Evolutionary conservation across 2,797 vertebrate species (phyloP), one percentile per base, ranked within the genome.

Genomic region (Scolopax bukidnonensis): DNA sequence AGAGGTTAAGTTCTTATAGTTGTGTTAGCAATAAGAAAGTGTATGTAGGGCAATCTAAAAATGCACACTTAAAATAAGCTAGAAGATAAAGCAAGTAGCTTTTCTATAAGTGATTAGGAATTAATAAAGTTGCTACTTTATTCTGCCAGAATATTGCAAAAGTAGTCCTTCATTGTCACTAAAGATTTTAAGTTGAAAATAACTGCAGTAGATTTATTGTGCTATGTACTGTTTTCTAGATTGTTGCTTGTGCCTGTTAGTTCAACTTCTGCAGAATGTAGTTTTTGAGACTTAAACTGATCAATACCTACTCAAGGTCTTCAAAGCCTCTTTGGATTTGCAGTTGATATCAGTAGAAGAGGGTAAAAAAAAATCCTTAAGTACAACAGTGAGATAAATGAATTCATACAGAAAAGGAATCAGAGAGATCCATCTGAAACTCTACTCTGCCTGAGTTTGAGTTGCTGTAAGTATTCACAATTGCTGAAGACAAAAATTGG

Each of bases 341-440:
- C 18, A 53, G 68, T 60, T 94, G 79, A 23, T 95, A 90, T 78
- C 54, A 64, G 74, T 86, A 70, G 91, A 94, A 89, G 36, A 90
- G 82, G 81, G 84, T 69, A 33, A 43, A 78, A 79, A 90, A 51
- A 89, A 77, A 15, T 5, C 10, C 21, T 75, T 60, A 84, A 91
- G 40, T 87, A 61, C 68, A 81, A 67, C 41, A 88, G 65, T 56
- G 90, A 91, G 95, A 96, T 91, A 94, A 84, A 96, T 96, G 40
- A 95, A 92, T 95, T 93, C 30, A 68, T n/a, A 94, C n/a, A 84
- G 38, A 87, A 61, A 85, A 93, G 85, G 96, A 96, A 94, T 94
- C 75, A 19, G 82, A 94, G 95, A 95, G 68, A 96, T 96, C 71
- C 88, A 92, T 96, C 86, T 97, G 89, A 96, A 92, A 87, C 19